Percentiles rank a stretch among this genome's conserved stretches.
These are phyloP conservation scores for Nomada fucata DNA, from an alignment of 2,888 invertebrate species.

Conservation along the genomic window DNA sequence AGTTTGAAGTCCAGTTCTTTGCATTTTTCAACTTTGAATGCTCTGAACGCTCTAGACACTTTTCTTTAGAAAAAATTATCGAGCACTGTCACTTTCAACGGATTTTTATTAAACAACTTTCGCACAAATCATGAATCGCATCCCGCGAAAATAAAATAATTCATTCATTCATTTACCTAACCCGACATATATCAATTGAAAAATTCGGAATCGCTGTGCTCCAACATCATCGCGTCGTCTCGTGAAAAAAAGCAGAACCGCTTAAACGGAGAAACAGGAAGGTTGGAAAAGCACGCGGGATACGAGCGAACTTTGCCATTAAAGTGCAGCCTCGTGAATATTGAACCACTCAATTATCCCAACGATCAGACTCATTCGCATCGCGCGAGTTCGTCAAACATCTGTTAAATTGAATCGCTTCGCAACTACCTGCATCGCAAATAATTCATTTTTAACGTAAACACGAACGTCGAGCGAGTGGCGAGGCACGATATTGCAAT, in stretches of 20 bases:
- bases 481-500: background rate
- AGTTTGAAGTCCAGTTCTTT: background rate
- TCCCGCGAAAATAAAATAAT: no score
- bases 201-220: background rate
- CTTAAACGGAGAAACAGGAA: background rate
- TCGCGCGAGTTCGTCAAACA: slow-evolving; percentile 41
- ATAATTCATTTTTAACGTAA: slow-evolving; percentile 36
- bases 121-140: no score
- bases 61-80: background rate
- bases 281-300: background rate
- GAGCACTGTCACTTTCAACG: no score
- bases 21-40: background rate
- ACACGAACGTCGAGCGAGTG: slow-evolving; percentile 3
- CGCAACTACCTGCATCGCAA: background rate
- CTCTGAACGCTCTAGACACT: background rate
- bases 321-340: slow-evolving; percentile 30
- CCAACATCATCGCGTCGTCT: background rate
- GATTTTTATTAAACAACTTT: no score
- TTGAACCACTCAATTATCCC: slow-evolving; percentile 43
- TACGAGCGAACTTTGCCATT: slow-evolving; percentile 40
- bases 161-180: background rate
- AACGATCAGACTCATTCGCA: slow-evolving; percentile 25
- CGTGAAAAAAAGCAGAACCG: no score
- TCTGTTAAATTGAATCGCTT: slow-evolving; percentile 36
- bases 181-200: background rate